phyloP scores from a whole-genome alignment of 2,888 invertebrate genomes.

The Ichneumon xanthorius region DNA sequence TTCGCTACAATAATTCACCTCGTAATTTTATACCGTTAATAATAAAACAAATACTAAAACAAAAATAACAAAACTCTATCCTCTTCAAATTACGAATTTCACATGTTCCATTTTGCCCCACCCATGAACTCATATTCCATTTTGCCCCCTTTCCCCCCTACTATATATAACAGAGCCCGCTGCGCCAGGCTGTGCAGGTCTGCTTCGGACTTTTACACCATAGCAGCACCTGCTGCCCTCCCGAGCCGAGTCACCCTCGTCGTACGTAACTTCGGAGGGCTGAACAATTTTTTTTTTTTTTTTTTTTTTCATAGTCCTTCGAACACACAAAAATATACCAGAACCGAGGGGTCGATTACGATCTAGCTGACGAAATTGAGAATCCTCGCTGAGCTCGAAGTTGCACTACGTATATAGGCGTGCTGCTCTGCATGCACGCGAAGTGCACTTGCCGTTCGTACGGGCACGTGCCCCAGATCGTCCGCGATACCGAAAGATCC shows the following conservation, averaged over 20 bases:
- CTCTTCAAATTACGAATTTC: neutral
- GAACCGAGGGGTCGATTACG: constrained; percentile 17
- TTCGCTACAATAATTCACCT: neutral
- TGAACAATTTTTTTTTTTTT: constrained; percentile 7
- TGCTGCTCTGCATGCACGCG: neutral
- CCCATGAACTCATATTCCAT: neutral
- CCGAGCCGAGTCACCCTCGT: constrained; percentile 29
- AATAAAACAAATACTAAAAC: neutral
- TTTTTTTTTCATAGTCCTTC: neutral
- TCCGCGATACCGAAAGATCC: constrained; percentile 38
- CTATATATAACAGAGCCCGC: constrained; percentile 1
- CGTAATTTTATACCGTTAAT: too few relatives aligned
- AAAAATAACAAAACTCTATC: neutral
- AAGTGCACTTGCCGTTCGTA: constrained; percentile 28
- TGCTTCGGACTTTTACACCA: constrained; percentile 1
- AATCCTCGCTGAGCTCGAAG: constrained; percentile 30
- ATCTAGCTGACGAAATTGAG: constrained; percentile 35
- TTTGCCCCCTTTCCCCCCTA: neutral
- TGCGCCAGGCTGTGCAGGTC: neutral
- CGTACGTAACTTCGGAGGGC: constrained; percentile 28
- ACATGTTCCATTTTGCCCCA: neutral
- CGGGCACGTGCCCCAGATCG: constrained; percentile 52
- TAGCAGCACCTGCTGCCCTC: constrained; percentile 37
- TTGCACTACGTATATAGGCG: neutral
- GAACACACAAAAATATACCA: constrained; percentile 4